Conservation (phyloP, 2,888 invertebrate genomes). For the Odontocolon sp. region DNA sequence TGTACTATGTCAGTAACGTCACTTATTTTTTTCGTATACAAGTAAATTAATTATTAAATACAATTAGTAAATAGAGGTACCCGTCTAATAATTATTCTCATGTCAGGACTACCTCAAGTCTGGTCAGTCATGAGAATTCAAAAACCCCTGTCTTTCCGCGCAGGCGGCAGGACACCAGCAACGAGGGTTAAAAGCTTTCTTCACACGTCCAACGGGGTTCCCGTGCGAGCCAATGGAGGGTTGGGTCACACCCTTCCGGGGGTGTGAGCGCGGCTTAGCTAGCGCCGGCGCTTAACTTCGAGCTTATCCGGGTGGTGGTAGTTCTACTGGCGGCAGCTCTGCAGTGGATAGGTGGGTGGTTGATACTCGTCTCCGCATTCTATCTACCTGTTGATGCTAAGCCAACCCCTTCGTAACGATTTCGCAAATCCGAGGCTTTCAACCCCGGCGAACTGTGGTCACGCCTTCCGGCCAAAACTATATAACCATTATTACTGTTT, state of each 20-base stretch:
- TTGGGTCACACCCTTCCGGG: conserved; percentile 78
- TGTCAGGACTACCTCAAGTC: no score
- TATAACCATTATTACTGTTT: no score
- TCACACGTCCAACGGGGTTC: conserved; percentile 70
- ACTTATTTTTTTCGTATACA: no score
- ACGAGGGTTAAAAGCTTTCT: conserved; percentile 67
- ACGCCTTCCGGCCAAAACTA: conserved; percentile 77
- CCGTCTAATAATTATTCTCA: no score
- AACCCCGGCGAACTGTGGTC: conserved; percentile 64
- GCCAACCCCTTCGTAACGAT: conserved; percentile 78
- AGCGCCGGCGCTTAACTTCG: conserved; percentile 80
- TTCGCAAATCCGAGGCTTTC: conserved; percentile 77
- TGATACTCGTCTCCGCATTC: conserved; percentile 51
- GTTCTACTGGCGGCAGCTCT: no score
- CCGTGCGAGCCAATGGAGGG: conserved; percentile 74
- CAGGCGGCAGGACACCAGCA: no score
- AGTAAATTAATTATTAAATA: no score
- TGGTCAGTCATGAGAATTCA: conserved; percentile 25
- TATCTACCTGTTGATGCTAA: conserved; percentile 79
- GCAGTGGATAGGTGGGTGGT: conserved; percentile 56
- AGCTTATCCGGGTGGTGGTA: conserved; percentile 76
- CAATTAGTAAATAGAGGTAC: no score
- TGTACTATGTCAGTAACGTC: no score
- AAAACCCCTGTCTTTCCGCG: conserved; percentile 69
- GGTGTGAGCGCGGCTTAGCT: conserved; percentile 79